Conservation (phyloP, 2,888 invertebrate genomes). For the Dysmachus trigonus region DNA sequence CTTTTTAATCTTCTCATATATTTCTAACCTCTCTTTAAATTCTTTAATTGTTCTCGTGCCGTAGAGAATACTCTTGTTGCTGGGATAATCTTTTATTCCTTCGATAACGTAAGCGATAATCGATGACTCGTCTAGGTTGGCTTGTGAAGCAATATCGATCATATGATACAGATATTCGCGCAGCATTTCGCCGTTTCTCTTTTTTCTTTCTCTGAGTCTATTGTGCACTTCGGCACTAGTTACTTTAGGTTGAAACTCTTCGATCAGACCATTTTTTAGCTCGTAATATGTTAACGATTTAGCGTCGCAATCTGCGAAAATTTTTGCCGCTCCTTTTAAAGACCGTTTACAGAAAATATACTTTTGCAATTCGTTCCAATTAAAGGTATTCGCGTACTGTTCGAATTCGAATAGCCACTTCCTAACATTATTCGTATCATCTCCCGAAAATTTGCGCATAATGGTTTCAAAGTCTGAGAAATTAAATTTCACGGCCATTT, state of each 20-base stretch:
- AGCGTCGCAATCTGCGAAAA: constrained; percentile 38
- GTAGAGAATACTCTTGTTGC: constrained; percentile 41
- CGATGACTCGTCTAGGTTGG: constrained; percentile 35
- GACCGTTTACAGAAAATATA: constrained; percentile 41
- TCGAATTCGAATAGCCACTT: constrained; percentile 41
- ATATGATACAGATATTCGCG: constrained; percentile 45
- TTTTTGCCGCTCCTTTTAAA: not conserved
- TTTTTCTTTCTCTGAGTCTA: constrained; percentile 38
- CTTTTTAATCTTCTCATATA: constrained; percentile 41
- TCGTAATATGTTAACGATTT: constrained; percentile 36
- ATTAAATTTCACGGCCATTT: not conserved
- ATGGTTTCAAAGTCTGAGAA: constrained; percentile 29
- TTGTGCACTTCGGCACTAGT: constrained; percentile 35
- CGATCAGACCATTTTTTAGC: constrained; percentile 8
- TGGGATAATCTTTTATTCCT: constrained; percentile 30
- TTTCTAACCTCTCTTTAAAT: constrained; percentile 25
- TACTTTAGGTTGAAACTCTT: constrained; percentile 18
- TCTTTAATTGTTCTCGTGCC: constrained; percentile 5
- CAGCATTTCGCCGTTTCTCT: constrained; percentile 16
- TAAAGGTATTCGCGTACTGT: constrained; percentile 26
- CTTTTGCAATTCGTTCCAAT: constrained; percentile 27
- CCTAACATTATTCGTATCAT: not conserved
- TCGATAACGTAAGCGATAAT: constrained; percentile 45
- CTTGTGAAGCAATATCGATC: constrained; percentile 44
- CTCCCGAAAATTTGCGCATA: not conserved